Percentiles rank a stretch among this genome's conserved stretches.
Evolutionary conservation across 2,888 invertebrate species (phyloP).

Genomic region (Bombyx huttoni): DNA sequence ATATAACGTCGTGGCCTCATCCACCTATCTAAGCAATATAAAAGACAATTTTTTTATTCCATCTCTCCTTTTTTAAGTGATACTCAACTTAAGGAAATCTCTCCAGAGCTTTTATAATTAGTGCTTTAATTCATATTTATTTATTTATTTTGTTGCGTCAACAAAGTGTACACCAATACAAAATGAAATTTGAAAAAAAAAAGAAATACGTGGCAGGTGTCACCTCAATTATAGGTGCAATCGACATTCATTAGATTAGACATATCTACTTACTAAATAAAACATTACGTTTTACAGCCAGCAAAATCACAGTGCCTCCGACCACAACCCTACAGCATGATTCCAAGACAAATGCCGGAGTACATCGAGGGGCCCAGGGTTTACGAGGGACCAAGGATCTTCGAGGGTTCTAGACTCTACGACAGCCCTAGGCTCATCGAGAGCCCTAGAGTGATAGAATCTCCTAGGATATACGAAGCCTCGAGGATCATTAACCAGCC

Average conservation of each 20-base stretch:
- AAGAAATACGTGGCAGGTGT: too few species aligned
- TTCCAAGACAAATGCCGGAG: constrained; percentile 16
- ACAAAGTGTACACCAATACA: too few species aligned
- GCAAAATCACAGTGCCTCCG: constrained; percentile 22
- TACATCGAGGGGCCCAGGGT: constrained; percentile 7
- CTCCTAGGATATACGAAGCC: background rate
- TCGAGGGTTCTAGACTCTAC: constrained; percentile 6
- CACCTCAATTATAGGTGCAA: too few species aligned
- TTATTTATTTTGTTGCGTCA: too few species aligned
- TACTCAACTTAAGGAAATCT: too few species aligned
- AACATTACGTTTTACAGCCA: constrained; percentile 23
- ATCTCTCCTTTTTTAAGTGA: constrained; percentile 11
- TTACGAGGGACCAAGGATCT: constrained; percentile 16
- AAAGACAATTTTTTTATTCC: constrained; percentile 9
- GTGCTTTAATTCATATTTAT: too few species aligned
- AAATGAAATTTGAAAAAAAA: too few species aligned
- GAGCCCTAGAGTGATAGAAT: background rate
- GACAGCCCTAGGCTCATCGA: constrained; percentile 4
- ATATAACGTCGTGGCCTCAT: too few species aligned
- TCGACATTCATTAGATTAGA: too few species aligned
- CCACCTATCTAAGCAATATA: background rate
- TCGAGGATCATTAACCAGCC: constrained; percentile 15
- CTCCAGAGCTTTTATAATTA: too few species aligned
- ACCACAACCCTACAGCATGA: constrained; percentile 14
- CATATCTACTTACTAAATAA: too few species aligned